Evolutionary conservation across 2,113 vertebrate genomes (phyloP), one percentile per base, ranked within the genome.

Genomic region (Pycnonotus jocosus): DNA sequence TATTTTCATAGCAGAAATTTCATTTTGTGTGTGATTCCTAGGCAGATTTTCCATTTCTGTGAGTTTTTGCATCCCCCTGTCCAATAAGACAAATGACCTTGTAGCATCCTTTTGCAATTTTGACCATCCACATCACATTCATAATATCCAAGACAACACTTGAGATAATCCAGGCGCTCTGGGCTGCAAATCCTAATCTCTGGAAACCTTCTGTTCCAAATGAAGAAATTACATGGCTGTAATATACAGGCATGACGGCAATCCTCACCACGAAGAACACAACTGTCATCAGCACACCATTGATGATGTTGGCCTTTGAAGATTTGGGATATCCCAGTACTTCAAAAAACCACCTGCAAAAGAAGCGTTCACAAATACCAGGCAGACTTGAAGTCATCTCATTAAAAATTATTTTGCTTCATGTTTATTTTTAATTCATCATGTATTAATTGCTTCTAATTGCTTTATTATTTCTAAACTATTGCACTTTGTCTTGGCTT

Each of bases 111-210:
- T 98, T 98, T 42, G 98, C 98, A 37, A 99, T 99, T 97, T 99
- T 99, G 94, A 99, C 97, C 99, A 99, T 99, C 99, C 99, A 99
- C 98, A 99, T 99, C 86, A 99, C 38, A 91, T 99, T 99, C 99
- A 99, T 99, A 92, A 99, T 90, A 98, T 99, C 99, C 98, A 99
- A 95, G 81, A 98, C 97, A 95, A 98, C 70, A 64, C 99, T 99
- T 85, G 98, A 98, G 96, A 97, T 89, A 87, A 99, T 98, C 99
- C 99, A 99, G 93, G 98, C 96, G 53, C 95, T 96, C n/a, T 99
- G 99, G 60, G 98, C 97, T 27, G 98, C 96, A 72, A 97, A 96
- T 66, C 99, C 98, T 64, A 99, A 98, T 69, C 97, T 98, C 89
- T 97, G 94, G 97, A 98, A 99, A 94, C 98, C 98, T 76, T 99